Base-by-base conservation (phyloP, 2,888 invertebrate genomes). In the Willowsia nigromaculata region DNA sequence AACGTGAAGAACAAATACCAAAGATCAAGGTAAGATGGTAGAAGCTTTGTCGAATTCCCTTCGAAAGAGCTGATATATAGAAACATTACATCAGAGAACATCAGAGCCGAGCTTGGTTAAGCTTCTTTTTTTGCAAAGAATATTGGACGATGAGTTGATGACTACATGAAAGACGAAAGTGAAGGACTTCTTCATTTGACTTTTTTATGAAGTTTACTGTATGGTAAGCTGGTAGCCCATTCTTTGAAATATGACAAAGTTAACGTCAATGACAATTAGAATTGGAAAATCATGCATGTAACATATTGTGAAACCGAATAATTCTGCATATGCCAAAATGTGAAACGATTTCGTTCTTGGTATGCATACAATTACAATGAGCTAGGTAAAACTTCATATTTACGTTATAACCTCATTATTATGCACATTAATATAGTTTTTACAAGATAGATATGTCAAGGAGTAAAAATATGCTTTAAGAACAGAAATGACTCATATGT, bases 1-100 rank as follows among this genome's bases (percentile, higher is more conserved):
- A 76, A 43, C 74, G 74, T 53, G 78, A 78, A 78, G 18, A 78
- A 53, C 50, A 78, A 78, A 78, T 68, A 30, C 78, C 27, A 47
- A 33, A 78, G 78, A 50, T 78, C 50, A 47, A 78, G 47, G 74
- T 71, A 65, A 18, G 1, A 47, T 53, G 47, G 74, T 71, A 65
- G 5, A 3, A 13, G 43, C 15, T 74, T 43, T 25, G n/a, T 33
- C 18, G 4, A 40, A 47, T 25, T 62, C 15, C 27, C 5, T 65
- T 30, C 65, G 11, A 65, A 6, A 11, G 33, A 4, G 43, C 22
- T 47, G 6, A 1, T 37, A 37, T 74, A 13, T 68, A 18, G 5
- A 40, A 33, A 71, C 5, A 71, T 22, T 56, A 56, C 22, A 47
- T 25, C 22, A 47, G 40, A 47, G n/a, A n/a, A n/a, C n/a, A n/a